Conservation (phyloP, 2,888 invertebrate species). For the Cecidostiba fungosa region DNA sequence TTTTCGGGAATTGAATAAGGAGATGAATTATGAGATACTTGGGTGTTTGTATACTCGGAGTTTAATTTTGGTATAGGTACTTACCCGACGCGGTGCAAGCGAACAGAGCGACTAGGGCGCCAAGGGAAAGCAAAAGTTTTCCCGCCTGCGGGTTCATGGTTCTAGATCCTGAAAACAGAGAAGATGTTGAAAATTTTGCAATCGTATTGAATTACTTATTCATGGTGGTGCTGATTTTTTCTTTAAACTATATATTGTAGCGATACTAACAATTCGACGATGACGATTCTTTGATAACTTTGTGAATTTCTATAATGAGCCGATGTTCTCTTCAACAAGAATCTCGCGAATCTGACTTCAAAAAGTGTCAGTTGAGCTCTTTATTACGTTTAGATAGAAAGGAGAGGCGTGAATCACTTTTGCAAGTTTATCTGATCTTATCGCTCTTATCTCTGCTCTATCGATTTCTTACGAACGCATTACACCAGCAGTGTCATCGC, state of each 20-base stretch:
- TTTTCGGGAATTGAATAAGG: too few species aligned
- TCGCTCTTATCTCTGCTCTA: neutral
- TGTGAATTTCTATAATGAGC: too few species aligned
- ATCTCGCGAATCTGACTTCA: neutral
- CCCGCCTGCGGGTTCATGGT: slow-evolving; percentile 45
- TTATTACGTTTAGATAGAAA: neutral
- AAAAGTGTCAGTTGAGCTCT: neutral
- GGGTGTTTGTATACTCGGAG: too few species aligned
- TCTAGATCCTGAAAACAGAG: slow-evolving; percentile 7
- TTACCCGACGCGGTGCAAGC: slow-evolving; percentile 53
- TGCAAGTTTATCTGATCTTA: neutral
- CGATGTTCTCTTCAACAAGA: neutral
- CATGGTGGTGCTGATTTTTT: too few species aligned
- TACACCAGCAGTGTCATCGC: neutral
- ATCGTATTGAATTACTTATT: too few species aligned
- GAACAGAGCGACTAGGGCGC: slow-evolving; percentile 51
- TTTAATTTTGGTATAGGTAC: too few species aligned
- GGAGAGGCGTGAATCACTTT: slow-evolving; percentile 1
- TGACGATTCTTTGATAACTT: too few species aligned
- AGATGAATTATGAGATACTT: too few species aligned
- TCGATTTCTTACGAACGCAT: neutral
- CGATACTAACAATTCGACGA: too few species aligned
- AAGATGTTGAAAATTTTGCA: too few species aligned
- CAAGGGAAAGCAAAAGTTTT: slow-evolving; percentile 62
- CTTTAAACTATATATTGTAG: too few species aligned